phyloP scores from a whole-genome alignment of 2,113 vertebrate species.

The Eleginops maclovinus region DNA sequence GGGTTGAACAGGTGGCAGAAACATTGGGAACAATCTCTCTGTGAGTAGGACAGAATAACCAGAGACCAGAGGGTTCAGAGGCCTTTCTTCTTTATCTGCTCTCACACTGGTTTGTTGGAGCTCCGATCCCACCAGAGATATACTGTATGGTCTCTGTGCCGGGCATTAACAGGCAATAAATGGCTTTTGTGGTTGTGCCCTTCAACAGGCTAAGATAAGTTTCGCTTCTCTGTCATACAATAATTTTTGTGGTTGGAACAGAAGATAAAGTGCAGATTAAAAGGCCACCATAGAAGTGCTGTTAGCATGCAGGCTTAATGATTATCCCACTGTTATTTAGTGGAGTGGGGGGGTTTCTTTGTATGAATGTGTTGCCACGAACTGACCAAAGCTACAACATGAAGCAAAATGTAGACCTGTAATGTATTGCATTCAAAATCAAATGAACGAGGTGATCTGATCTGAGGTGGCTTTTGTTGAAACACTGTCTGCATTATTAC shows the following conservation, averaged over 20 bases:
- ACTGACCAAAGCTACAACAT: no score
- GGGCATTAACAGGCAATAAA: not conserved
- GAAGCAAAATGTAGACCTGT: no score
- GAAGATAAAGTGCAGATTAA: constrained; percentile 20
- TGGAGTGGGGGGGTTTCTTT: no score
- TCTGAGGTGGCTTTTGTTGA: no score
- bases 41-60: constrained; percentile 6
- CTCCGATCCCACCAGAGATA: constrained; percentile 4
- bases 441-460: no score
- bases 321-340: no score
- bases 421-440: no score
- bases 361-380: no score
- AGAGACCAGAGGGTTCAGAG: constrained; percentile 20
- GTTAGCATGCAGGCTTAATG: not conserved
- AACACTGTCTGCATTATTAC: no score
- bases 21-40: constrained; percentile 1
- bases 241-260: constrained; percentile 11
- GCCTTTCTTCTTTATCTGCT: constrained; percentile 24
- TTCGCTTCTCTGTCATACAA: not conserved
- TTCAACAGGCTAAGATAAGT: not conserved
- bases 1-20: constrained; percentile 44
- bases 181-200: constrained; percentile 7
- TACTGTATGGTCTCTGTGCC: constrained; percentile 1
- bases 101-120: constrained; percentile 9
- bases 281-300: not conserved